Evolutionary conservation across 2,888 invertebrate genomes (phyloP), one percentile per base, ranked within the genome.

Genomic region (Xylophagus ater): DNA sequence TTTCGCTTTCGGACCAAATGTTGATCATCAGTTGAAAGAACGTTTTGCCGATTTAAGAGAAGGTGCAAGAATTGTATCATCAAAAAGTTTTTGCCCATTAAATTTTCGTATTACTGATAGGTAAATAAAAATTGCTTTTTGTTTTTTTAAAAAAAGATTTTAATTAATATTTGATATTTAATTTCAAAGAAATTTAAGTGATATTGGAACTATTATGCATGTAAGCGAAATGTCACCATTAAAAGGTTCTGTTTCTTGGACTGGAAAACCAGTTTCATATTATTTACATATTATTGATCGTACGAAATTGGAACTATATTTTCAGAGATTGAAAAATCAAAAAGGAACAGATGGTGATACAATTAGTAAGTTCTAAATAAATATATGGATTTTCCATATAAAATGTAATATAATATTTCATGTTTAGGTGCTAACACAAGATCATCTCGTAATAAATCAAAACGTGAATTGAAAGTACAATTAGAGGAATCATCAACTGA

Each of bases 141-240:
- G 4, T 10, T 10, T 26, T 13, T 5, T 13, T 9, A 26, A 26
- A 9, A 6, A 10, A 17, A 17, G 4, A 20, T 26, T 28, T 20
- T 30, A 18, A 14, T 17, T 17, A 14, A 28, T 20, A 14, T 37
- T 25, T n/a, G n/a, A n/a, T 34, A 18, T 24, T 34, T 40, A 12
- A 13, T 15, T 25, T 31, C 28, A 15, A 41, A 62, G 98, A 60
- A 97, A 96, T 68, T 74, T 98, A 45, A 90, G 87, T 67, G 96
- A 98, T 69, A 94, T 98, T 60, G 96, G 96, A 49, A 92, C 96
- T 47, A 97, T 99, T 57, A 93, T 98, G 89, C 92, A 94, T 65
- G 93, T 98, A 28, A 84, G 84, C 49, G 94, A 96, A 69, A 84
- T 98, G 79, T 84, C 90, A 47, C 93, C 96, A 13, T 69, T 94